These are phyloP conservation scores for Cantharis rufa DNA, from an alignment of 2,888 invertebrate genomes.

Conservation along the genomic window DNA sequence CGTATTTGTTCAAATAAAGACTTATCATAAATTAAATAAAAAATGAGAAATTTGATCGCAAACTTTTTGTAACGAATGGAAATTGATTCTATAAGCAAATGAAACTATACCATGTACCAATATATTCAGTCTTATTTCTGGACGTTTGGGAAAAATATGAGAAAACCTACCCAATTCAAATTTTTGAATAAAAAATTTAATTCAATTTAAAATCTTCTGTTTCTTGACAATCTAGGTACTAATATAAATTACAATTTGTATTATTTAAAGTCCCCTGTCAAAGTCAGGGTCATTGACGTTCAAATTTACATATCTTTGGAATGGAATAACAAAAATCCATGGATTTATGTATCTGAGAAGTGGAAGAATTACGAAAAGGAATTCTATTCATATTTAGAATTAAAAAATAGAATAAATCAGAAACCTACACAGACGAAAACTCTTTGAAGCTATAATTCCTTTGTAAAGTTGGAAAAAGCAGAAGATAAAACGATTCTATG, in stretches of 20 bases:
- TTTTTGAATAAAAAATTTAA: neutral
- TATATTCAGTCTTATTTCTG: too few species aligned
- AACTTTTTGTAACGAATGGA: too few species aligned
- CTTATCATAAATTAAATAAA: too few species aligned
- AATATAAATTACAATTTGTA: conserved; percentile 1
- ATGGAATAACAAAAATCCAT: neutral
- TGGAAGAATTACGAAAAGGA: neutral
- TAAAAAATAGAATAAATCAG: neutral
- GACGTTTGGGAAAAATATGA: too few species aligned
- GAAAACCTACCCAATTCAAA: neutral
- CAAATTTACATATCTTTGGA: neutral
- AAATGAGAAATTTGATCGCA: too few species aligned
- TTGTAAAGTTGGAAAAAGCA: neutral
- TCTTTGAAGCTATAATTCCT: too few species aligned
- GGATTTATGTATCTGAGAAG: neutral
- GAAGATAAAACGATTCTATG: neutral
- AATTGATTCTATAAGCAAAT: too few species aligned
- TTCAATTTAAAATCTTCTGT: neutral
- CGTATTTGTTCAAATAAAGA: too few species aligned
- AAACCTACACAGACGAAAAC: neutral
- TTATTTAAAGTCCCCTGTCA: neutral
- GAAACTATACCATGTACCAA: too few species aligned
- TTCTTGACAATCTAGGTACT: neutral
- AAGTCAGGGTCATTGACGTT: neutral
- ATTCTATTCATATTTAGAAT: neutral